Percentiles rank a stretch among this genome's conserved stretches.
Evolutionary conservation across 2,113 vertebrate species (phyloP).

Genomic region (Limnothrissa miodon): DNA sequence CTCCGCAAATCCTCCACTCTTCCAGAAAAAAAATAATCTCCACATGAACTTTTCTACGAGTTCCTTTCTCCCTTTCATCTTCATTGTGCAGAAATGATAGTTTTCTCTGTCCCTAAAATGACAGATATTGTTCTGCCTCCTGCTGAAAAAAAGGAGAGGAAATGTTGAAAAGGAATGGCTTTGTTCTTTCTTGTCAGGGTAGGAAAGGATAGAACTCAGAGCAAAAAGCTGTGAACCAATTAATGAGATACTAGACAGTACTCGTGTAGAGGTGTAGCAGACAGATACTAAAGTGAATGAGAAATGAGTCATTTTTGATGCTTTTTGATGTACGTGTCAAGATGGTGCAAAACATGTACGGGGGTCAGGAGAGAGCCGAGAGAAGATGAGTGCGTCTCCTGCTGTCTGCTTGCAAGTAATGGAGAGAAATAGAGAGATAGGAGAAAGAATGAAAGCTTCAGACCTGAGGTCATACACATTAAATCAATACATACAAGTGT

Average conservation of each 20-base stretch:
- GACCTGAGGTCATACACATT: background rate
- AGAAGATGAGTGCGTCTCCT: background rate
- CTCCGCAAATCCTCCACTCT: constrained; percentile 20
- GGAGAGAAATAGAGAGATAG: background rate
- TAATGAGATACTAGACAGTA: constrained; percentile 53
- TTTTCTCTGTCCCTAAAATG: constrained; percentile 19
- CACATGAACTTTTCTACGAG: background rate
- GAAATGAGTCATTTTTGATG: constrained; percentile 18
- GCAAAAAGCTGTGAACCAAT: constrained; percentile 19
- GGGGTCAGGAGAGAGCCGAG: background rate
- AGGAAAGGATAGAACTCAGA: background rate
- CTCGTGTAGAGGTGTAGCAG: constrained; percentile 54
- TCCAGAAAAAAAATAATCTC: constrained; percentile 24
- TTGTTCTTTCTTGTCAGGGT: constrained; percentile 15
- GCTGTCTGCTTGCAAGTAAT: background rate
- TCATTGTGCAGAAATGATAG: constrained; percentile 7
- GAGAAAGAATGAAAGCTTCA: background rate
- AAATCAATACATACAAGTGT: background rate
- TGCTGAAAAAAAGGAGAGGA: constrained; percentile 13
- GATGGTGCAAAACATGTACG: background rate
- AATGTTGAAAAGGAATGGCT: constrained; percentile 16
- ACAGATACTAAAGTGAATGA: constrained; percentile 49
- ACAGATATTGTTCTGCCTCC: constrained; percentile 42
- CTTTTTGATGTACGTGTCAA: background rate
- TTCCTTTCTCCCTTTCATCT: background rate